Evolutionary conservation across 2,113 vertebrate species (phyloP).

Genomic region (Neopipo cinnamomea): DNA sequence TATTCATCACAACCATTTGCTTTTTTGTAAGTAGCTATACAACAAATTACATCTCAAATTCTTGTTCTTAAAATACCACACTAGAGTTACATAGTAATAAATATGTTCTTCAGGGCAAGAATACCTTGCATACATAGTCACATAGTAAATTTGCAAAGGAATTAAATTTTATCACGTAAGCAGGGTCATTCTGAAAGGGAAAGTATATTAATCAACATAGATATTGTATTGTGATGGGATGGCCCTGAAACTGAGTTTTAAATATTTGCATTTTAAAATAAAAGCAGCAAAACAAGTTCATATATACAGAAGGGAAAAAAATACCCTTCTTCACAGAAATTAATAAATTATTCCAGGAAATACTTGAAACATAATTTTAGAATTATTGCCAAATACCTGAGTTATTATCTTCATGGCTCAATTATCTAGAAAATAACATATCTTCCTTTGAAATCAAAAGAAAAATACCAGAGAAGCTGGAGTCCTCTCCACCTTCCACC

Average conservation of each 20-base stretch:
- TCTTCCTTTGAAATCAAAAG: background rate
- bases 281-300: background rate
- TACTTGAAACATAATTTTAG: background rate
- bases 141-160: background rate
- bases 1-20: background rate
- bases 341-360: background rate
- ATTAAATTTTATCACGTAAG: background rate
- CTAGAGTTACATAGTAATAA: background rate
- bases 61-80: background rate
- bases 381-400: background rate
- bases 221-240: background rate
- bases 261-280: background rate
- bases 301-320: too few species aligned
- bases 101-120: background rate
- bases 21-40: background rate
- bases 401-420: background rate
- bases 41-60: background rate
- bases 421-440: background rate
- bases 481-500: background rate
- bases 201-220: background rate
- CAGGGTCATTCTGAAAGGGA: background rate
- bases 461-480: background rate
- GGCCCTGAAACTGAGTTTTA: background rate
- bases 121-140: background rate
- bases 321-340: background rate